Base-by-base conservation (phyloP, 2,888 invertebrate genomes). In the Drosophila neotestacea region DNA sequence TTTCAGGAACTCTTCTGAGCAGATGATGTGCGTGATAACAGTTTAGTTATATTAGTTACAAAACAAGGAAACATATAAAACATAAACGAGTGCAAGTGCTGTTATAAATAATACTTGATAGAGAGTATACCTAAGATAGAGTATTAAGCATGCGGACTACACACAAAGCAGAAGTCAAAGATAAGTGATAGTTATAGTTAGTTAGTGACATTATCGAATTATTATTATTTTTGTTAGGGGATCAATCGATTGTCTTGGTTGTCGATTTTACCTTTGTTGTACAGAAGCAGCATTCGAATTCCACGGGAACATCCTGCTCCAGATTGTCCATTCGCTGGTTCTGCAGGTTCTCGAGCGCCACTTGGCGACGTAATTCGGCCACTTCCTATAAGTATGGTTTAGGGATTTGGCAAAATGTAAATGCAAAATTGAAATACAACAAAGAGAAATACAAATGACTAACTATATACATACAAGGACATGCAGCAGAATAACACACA, bases 251-350 rank as follows among this genome's bases (percentile, higher is more conserved):
- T 79, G 76, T 77, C 65, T 51, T 74, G 65, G 56, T 66, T 66
- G 70, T 77, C 70, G 67, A 75, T 71, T 81, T 80, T 92, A 97
- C 97, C 97, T 97, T 97, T 93, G 96, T 96, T 94, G 96, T 97
- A 95, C 97, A 97, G 96, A 97, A 97, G 95, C 97, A 97, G 96
- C 97, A 97, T 95, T 97, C 97, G 95, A 97, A 97, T 95, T 97
- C 97, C 94, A 96, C 97, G 94, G 97, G 97, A 94, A 97, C 95
- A 94, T 97, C 97, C 94, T 97, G 96, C 93, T 96, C 95, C 93
- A 94, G 94, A 93, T 95, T 94, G 92, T 95, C 94, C 91, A 92
- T 91, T 77, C 91, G 89, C 81, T 92, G 92, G 73, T 91, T 91
- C 85, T 92, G 92, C 76, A 92, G 90, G 83, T 92, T 92, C 88